Conservation (phyloP, 2,113 vertebrate species). For the pig (Sus scrofa) region T2T-Sscrofa CM000812.6:121104501-121105000, state of each 20-base stretch:
- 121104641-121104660: no score
- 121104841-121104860: not conserved
- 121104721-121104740: no score
- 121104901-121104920: not conserved
- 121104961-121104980: no score
- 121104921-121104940: not conserved
- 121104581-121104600: not conserved
- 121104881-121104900: conserved; percentile 3
- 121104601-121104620: not conserved
- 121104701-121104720: no score
- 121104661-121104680: no score
- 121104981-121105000: no score
- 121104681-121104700: no score
- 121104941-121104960: not conserved
- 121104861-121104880: not conserved
- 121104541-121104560: not conserved
- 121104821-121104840: not conserved
- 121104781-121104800: no score
- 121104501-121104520: not conserved
- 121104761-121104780: no score
- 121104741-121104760: no score
- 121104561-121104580: not conserved
- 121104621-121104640: no score
- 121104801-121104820: no score
- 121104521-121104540: not conserved